Percentiles rank a stretch among this genome's conserved stretches.
These are phyloP conservation scores for Orcinus orca DNA, from an alignment of 2,113 vertebrate species.

Conservation along the genomic window DNA sequence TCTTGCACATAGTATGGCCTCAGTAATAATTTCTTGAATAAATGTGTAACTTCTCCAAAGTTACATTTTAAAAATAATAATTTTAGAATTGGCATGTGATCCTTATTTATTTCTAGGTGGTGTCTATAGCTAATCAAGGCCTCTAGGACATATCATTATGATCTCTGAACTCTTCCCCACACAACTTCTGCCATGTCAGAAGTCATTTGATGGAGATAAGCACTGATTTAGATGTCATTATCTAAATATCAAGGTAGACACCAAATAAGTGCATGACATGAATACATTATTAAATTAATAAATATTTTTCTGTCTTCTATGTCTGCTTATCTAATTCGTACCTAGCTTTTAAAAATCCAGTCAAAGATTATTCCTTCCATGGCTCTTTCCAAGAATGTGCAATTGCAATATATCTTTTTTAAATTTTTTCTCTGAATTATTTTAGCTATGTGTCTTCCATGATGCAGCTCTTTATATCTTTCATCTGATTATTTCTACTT, in stretches of 20 bases:
- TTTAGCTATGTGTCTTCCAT: neutral
- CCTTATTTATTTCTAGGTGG: neutral
- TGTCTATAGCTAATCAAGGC: neutral
- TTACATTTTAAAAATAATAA: neutral
- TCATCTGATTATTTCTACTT: neutral
- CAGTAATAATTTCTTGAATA: neutral
- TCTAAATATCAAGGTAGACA: neutral
- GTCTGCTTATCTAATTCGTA: neutral
- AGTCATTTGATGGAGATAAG: neutral
- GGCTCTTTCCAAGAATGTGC: neutral
- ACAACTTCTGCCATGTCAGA: neutral
- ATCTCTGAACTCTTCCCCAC: neutral
- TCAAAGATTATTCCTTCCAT: neutral
- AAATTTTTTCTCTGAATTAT: neutral
- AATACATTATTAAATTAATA: slow-evolving; percentile 41
- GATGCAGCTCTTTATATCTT: neutral
- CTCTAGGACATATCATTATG: neutral
- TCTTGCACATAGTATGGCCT: neutral
- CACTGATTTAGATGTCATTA: neutral
- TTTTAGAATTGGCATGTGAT: neutral
- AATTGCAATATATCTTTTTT: neutral
- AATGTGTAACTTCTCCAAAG: neutral
- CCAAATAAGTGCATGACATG: neutral
- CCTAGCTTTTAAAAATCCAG: neutral
- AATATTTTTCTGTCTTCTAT: neutral